A percentile compares a stretch with the other conserved stretches of the same genome.
Conservation (phyloP, 2,797 vertebrate genomes). For the Hemitrygon akajei region DNA sequence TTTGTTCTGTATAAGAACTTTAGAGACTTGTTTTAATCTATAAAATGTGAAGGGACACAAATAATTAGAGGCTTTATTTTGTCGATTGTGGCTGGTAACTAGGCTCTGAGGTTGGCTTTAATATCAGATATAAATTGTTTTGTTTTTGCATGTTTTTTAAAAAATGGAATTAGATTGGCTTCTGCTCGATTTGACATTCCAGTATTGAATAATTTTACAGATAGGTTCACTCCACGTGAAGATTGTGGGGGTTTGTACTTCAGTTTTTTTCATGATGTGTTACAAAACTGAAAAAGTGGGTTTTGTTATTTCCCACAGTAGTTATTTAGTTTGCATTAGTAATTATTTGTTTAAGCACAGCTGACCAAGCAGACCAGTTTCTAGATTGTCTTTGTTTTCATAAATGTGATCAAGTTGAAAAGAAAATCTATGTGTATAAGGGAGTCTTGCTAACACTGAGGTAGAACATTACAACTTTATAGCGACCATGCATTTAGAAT, state of each 20-base stretch:
- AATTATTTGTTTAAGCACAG: conserved; percentile 78
- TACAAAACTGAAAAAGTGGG: conserved; percentile 61
- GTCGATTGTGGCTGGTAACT: background rate
- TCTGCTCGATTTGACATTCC: background rate
- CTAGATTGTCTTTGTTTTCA: conserved; percentile 81
- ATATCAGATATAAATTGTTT: background rate
- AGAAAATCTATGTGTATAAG: conserved; percentile 76
- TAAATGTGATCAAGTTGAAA: conserved; percentile 78
- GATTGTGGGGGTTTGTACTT: conserved; percentile 14
- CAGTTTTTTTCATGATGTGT: conserved; percentile 40
- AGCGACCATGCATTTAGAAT: background rate
- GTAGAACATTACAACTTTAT: conserved; percentile 67
- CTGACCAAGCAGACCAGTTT: conserved; percentile 77
- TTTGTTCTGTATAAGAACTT: background rate
- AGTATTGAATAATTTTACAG: background rate
- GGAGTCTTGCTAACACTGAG: conserved; percentile 74
- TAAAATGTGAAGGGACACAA: background rate
- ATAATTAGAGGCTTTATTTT: conserved; percentile 2
- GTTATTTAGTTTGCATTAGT: conserved; percentile 74
- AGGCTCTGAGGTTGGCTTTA: background rate
- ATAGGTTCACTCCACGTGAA: background rate
- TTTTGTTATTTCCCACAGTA: conserved; percentile 63
- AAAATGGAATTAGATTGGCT: background rate
- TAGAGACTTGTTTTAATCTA: background rate
- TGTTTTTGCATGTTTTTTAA: background rate